phyloP scores from a whole-genome alignment of 2,888 invertebrate species.

The Pasiphila rectangulata region DNA sequence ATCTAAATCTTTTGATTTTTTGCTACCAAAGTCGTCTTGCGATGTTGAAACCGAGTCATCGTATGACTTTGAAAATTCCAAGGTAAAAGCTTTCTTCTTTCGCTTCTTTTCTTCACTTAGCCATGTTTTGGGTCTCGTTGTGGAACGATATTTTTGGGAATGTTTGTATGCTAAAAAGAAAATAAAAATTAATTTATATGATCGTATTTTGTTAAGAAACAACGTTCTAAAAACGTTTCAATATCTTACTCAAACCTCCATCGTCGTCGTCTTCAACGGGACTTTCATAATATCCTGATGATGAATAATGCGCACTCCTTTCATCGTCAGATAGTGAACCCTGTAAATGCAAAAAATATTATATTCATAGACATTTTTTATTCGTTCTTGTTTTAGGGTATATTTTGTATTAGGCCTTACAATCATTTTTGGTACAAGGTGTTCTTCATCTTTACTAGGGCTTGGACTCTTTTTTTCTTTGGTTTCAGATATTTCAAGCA shows the following conservation, averaged over 20 bases:
- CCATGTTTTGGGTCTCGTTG: constrained; percentile 77
- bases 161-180: constrained; percentile 70
- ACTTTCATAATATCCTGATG: constrained; percentile 88
- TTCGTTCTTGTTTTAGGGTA: not conserved
- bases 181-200: no score
- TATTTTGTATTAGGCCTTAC: constrained; percentile 41
- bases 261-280: constrained; percentile 85
- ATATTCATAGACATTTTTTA: no score
- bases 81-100: constrained; percentile 87
- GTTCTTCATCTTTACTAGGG: constrained; percentile 53
- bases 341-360: constrained; percentile 43
- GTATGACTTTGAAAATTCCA: constrained; percentile 85
- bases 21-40: constrained; percentile 68
- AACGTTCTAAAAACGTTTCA: constrained; percentile 21
- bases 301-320: constrained; percentile 85
- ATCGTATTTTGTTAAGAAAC: no score
- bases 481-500: constrained; percentile 48
- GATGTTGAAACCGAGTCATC: constrained; percentile 78
- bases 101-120: constrained; percentile 86
- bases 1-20: constrained; percentile 59
- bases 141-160: constrained; percentile 72
- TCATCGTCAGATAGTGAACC: constrained; percentile 85
- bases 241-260: constrained; percentile 70
- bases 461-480: constrained; percentile 51
- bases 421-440: constrained; percentile 67